Evolutionary conservation across 2,888 invertebrate genomes (phyloP), one percentile per base, ranked within the genome.

Genomic region (Hyalella azteca): DNA sequence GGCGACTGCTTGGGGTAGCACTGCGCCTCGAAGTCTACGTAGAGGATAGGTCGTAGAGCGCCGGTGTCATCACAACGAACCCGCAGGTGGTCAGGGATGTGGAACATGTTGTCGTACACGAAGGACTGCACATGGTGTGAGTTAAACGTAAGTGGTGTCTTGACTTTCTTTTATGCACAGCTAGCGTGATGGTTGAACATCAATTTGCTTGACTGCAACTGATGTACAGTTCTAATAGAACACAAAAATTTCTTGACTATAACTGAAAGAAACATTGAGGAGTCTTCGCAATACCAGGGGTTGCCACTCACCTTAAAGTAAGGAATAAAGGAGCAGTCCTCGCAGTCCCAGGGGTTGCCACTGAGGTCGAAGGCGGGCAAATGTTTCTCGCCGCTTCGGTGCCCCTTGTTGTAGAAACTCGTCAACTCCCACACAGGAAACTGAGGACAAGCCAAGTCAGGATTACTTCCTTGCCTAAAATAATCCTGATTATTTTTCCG

Each of bases 311-410:
- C 82, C 82, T 82, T 78, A n/a, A 82, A 82, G 9, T 50, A 73
- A 26, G 77, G 77, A 7, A 78, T 50, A 60, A 82, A 82, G 40
- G 73, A 29, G 41, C 82, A 82, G 75, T 82, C 78, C 26, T 77
- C 79, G 77, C 82, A 82, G 78, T 82, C 75, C 82, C 82, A 82
- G 5, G 82, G 82, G 49, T 82, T 82, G 73, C 48, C 39, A 26
- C 59, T 59, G 11, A 82, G 60, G 9, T 26, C 40, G n/a, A 82
- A 79, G n/a, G 32, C 26, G 7, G 82, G 82, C 32, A 79, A 39
- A 48, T 59, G 41, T n/a, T 13, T 77, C 54, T 49, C 66, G 60
- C 78, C 78, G 7, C 13, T 73, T 11, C 60, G 77, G 19, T 22
- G n/a, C n/a, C 22, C 81, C 7, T 79, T 77, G 2, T 59, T 54